Conservation (phyloP, 2,113 vertebrate species). For the Nycticebus coucang region DNA sequence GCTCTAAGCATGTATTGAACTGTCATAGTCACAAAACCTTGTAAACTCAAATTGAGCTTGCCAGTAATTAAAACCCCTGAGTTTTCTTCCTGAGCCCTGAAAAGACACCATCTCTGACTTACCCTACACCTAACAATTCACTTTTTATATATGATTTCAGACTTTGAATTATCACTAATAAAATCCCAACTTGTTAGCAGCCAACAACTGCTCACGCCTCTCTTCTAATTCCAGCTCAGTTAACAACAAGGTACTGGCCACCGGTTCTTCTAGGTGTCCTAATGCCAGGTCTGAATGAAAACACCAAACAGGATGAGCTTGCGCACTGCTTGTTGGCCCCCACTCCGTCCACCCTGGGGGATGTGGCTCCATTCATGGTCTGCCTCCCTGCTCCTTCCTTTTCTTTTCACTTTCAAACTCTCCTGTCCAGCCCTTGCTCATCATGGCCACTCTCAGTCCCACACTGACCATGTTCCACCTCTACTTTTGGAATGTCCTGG, state of each 20-base stretch:
- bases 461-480: not conserved
- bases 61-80: not conserved
- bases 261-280: not conserved
- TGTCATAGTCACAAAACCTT: not conserved
- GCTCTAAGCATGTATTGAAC: not conserved
- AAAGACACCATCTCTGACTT: not conserved
- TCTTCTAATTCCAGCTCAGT: not conserved
- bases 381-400: not conserved
- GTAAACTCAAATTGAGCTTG: not conserved
- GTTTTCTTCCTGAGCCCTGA: not conserved
- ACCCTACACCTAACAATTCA: not conserved
- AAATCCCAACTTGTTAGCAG: not conserved
- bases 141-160: not conserved
- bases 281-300: not conserved
- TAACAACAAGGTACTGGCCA: fast-evolving
- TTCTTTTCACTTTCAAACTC: not conserved
- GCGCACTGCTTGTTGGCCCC: too few relatives aligned
- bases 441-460: not conserved
- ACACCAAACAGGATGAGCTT: not conserved
- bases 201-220: not conserved
- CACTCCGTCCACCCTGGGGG: not conserved
- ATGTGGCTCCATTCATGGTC: not conserved
- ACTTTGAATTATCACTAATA: not conserved
- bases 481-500: too few relatives aligned
- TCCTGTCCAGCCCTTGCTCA: not conserved